Evolutionary conservation across 2,888 invertebrate genomes (phyloP), one percentile per base, ranked within the genome.

Genomic region (Palloptera scutellata): DNA sequence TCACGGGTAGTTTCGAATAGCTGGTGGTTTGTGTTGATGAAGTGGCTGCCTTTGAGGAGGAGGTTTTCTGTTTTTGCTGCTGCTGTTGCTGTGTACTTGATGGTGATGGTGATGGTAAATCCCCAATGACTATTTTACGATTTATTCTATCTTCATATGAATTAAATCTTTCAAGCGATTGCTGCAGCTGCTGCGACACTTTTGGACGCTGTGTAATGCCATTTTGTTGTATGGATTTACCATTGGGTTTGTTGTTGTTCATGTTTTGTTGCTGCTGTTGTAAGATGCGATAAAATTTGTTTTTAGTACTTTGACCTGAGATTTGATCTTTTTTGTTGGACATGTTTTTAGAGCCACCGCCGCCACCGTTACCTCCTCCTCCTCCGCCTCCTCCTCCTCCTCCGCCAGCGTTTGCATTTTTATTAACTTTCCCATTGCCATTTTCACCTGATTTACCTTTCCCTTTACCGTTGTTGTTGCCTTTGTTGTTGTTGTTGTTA

Each of bases 261-360:
- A 52, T 45, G 45, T 53, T 40, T 67, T 70, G 20, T 53, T 70
- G 66, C 55, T 63, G 57, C 54, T 80, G 79, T 65, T 81, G 81
- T 19, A 83, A 83, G 69, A 83, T 80, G 62, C 84, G 80, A 73
- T 82, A 83, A 70, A 81, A 82, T 76, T 84, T 84, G 66, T 79
- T 83, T 70, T 82, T 84, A 63, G 77, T 76, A 61, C 59, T 72
- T 13, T 69, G 60, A 2, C 69, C 66, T 19, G 70, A 64, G 12
- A 71, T 66, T 52, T 72, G 73, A 3, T 77, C 77, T 62, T 77
- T 78, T 53, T 77, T 78, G 64, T 76, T 79, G 53, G 71, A 73
- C 43, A 74, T 71, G 12, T 73, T 66, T 61, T 74, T 75, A 54
- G 64, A 74, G 43, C 73, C 76, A 17, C 61, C 73, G 45, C 65